phyloP scores from a whole-genome alignment of 2,113 vertebrate species.

The Promerops cafer region DNA sequence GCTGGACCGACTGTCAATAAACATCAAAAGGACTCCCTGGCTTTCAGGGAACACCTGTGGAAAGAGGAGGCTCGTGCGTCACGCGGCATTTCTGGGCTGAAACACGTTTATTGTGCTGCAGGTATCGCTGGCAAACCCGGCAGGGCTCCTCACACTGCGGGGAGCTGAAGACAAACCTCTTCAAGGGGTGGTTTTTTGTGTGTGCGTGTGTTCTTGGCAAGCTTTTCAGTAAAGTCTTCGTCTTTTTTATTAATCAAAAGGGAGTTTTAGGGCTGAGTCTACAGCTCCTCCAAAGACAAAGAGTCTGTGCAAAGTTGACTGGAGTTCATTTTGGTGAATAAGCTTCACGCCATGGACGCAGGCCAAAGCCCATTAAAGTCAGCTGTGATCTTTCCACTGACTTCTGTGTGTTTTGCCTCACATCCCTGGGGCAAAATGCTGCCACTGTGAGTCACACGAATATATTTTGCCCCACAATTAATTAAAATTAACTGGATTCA shows the following conservation, averaged over 20 bases:
- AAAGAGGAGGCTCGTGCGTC: background rate
- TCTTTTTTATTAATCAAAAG: background rate
- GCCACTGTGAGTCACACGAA: background rate
- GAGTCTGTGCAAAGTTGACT: background rate
- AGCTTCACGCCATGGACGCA: background rate
- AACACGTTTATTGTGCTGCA: background rate
- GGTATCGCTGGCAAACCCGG: background rate
- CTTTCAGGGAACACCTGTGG: constrained; percentile 6
- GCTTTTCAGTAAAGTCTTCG: background rate
- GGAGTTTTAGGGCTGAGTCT: background rate
- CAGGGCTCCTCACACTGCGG: background rate
- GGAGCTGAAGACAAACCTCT: background rate
- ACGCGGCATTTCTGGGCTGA: background rate
- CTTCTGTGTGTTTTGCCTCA: background rate
- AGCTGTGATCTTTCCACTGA: background rate
- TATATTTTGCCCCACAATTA: background rate
- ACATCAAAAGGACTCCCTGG: constrained; percentile 33
- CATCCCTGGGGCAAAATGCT: background rate
- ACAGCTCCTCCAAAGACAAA: background rate
- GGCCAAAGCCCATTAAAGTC: background rate
- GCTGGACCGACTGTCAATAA: background rate
- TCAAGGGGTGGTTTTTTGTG: background rate
- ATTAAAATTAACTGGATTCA: background rate
- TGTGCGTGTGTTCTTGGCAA: background rate
- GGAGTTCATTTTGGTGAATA: background rate